phyloP scores from a whole-genome alignment of 2,888 invertebrate species.

The Acheta domesticus region DNA sequence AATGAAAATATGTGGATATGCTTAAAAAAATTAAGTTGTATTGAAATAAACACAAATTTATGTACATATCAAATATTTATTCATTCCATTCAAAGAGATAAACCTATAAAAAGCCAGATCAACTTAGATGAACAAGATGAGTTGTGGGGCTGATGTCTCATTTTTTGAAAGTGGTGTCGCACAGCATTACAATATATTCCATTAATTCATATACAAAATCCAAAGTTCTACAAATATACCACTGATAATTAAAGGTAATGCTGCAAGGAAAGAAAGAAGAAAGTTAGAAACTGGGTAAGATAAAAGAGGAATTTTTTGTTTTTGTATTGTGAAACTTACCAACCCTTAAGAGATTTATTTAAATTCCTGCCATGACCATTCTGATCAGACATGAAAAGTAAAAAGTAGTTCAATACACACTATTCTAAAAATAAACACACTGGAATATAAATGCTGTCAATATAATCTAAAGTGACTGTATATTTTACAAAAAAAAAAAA shows the following conservation, averaged over 20 bases:
- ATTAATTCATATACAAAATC: conserved; percentile 22
- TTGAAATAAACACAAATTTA: no score
- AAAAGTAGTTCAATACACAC: not conserved
- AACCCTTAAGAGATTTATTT: no score
- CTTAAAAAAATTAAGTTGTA: no score
- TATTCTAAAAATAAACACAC: not conserved
- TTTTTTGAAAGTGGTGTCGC: no score
- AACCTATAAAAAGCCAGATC: no score
- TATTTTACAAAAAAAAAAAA: not conserved
- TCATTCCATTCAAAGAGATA: not conserved
- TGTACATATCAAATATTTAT: not conserved
- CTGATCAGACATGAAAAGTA: conserved; percentile 10
- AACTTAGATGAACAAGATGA: no score
- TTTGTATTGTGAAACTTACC: not conserved
- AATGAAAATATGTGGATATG: no score
- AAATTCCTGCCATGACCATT: not conserved
- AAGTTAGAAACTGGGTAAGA: not conserved
- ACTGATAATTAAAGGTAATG: conserved; percentile 22
- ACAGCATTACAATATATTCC: not conserved
- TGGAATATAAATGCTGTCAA: not conserved
- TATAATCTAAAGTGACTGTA: not conserved
- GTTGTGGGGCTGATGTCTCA: no score
- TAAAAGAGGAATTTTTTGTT: not conserved
- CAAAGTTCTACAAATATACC: conserved; percentile 26
- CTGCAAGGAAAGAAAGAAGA: conserved; percentile 24